Evolutionary conservation across 2,113 vertebrate species (phyloP), one percentile per base, ranked within the genome.

Genomic region (Bambusicola thoracicus): DNA sequence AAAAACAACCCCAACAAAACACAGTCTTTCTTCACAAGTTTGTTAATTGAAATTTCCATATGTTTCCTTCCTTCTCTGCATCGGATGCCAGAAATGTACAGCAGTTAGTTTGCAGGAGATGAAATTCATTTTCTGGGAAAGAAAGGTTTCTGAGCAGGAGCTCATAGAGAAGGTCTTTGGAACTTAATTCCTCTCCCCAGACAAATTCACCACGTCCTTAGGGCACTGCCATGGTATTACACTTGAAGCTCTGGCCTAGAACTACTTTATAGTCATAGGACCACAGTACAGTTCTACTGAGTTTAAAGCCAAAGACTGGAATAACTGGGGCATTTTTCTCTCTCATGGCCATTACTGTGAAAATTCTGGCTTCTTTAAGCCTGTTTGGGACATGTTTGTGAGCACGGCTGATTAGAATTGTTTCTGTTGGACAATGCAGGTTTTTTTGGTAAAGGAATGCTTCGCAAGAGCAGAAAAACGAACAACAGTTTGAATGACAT

Each of bases 41-140:
- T 81, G 95, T 94, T 94, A 96, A 95, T 90, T 75, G 40, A 78
- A 61, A 61, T 94, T 94, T 95, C 87, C 83, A 82, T 80, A 88
- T 83, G 40, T 68, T 81, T 91, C 62, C 43, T 81, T 75, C 73
- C 56, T 58, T 75, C 53, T 76, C 56, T 30, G 75, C 3, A 0
- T 3, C n/a, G 27, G 38, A 36, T n/a, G 69, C 63, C 10, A 25
- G 73, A 84, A 92, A 85, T 13, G 7, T 32, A 36, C n/a, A 69
- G 11, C 1, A 1, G 9, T n/a, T 29, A 10, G 3, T 2, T 82
- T 83, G 43, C 34, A 70, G 51, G 73, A 72, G 75, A 36, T 16
- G 4, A n/a, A 29, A 48, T 48, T 76, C 65, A 6, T 63, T 89
- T 83, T 81, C n/a, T 65, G 58, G 51, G 24, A 70, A 56, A 74